Conservation (phyloP, 1,140 invertebrate species). For the Philotrypesis tridentata region DNA sequence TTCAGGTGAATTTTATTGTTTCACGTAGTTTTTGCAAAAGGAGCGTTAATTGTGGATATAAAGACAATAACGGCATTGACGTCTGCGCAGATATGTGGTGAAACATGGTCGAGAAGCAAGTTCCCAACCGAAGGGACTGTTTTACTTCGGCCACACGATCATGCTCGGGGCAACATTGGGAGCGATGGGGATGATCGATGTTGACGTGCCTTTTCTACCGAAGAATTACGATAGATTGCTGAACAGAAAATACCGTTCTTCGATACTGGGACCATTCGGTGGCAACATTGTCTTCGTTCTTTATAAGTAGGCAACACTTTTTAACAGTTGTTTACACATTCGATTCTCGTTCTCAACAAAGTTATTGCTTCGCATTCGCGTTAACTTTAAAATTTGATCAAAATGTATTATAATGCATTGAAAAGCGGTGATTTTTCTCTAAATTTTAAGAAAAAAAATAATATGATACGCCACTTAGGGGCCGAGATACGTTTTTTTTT, state of each 20-base stretch:
- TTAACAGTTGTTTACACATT: no score
- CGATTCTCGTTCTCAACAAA: no score
- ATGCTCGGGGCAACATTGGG: slow-evolving; percentile 78
- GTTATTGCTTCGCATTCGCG: no score
- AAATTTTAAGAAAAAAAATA: no score
- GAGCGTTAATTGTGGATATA: not conserved
- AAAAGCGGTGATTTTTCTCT: no score
- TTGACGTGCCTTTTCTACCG: slow-evolving; percentile 77
- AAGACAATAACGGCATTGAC: not conserved
- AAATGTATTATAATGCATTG: no score
- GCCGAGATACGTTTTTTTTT: no score
- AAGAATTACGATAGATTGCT: slow-evolving; percentile 78
- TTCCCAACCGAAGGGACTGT: slow-evolving; percentile 75
- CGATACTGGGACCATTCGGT: slow-evolving; percentile 83
- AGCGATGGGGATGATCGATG: slow-evolving; percentile 80
- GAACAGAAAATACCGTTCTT: slow-evolving; percentile 82
- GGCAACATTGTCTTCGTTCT: slow-evolving; percentile 85
- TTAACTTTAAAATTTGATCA: no score
- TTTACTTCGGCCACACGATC: slow-evolving; percentile 84
- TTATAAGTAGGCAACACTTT: slow-evolving; percentile 78
- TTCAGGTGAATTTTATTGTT: slow-evolving; percentile 73
- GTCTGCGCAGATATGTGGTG: not conserved
- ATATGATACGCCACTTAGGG: no score
- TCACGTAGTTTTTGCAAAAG: not conserved
- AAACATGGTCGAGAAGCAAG: slow-evolving; percentile 18